Evolutionary conservation across 1,140 invertebrate species (phyloP).

Genomic region (Palaemon carinicauda): DNA sequence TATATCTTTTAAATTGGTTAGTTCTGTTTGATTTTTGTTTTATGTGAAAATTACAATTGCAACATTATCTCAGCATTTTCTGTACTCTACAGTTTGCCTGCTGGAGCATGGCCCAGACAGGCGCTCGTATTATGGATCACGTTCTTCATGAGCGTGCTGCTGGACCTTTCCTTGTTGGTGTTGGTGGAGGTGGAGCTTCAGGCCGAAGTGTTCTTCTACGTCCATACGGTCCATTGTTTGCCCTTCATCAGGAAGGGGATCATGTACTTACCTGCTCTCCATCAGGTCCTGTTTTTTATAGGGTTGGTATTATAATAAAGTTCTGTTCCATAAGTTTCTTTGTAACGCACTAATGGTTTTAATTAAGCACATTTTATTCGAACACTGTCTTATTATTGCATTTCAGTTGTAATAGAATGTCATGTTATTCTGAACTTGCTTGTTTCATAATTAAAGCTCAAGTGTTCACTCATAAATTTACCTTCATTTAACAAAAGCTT

Average conservation of each 20-base stretch:
- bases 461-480: too few species aligned
- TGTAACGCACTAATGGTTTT: too few species aligned
- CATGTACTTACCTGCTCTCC: constrained; percentile 72
- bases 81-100: constrained; percentile 66
- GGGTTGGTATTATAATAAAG: constrained; percentile 65
- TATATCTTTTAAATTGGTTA: too few species aligned
- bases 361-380: too few species aligned
- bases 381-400: too few species aligned
- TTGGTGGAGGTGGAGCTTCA: not conserved
- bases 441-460: too few species aligned
- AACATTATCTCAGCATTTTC: not conserved
- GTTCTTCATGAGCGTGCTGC: constrained; percentile 62
- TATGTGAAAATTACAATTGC: not conserved
- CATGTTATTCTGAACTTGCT: too few species aligned
- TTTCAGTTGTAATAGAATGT: too few species aligned
- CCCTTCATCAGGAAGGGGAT: constrained; percentile 69
- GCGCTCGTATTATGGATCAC: constrained; percentile 67
- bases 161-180: constrained; percentile 60
- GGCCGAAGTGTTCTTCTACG: constrained; percentile 46
- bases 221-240: constrained; percentile 67
- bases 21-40: too few species aligned
- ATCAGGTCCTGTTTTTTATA: constrained; percentile 71
- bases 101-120: constrained; percentile 69
- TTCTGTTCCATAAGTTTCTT: too few species aligned
- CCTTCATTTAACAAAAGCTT: too few species aligned